Evolutionary conservation across 2,797 vertebrate species (phyloP).

Genomic region (Carduelis carduelis): DNA sequence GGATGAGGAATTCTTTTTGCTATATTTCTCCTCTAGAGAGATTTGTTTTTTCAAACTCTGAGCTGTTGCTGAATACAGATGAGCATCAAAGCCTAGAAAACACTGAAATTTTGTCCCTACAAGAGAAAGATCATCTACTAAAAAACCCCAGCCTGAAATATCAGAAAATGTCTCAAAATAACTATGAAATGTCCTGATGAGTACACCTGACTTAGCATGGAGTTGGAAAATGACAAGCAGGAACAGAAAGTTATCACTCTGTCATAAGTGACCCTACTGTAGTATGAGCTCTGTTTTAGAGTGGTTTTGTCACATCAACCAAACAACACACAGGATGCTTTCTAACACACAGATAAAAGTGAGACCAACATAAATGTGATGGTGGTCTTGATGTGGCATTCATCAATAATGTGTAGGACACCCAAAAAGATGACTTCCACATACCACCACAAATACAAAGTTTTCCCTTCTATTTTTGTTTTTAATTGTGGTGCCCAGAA

Average conservation of each 20-base stretch:
- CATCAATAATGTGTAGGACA: not conserved
- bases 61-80: not conserved
- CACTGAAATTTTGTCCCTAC: not conserved
- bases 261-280: not conserved
- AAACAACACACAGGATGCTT: not conserved
- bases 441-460: fast-evolving
- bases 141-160: not conserved
- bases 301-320: not conserved
- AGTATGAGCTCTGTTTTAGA: not conserved
- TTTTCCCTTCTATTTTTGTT: not conserved
- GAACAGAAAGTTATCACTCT: not conserved
- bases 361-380: not conserved
- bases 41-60: not conserved
- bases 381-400: not conserved
- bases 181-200: not conserved
- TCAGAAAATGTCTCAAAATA: not conserved
- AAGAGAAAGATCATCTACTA: not conserved
- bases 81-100: not conserved
- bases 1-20: not conserved
- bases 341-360: not conserved
- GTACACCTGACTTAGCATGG: not conserved
- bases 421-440: not conserved
- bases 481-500: not conserved
- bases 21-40: not conserved
- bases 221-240: not conserved